These are phyloP conservation scores for Festucalex cinctus DNA, from an alignment of 2,113 vertebrate species.

Conservation along the genomic window DNA sequence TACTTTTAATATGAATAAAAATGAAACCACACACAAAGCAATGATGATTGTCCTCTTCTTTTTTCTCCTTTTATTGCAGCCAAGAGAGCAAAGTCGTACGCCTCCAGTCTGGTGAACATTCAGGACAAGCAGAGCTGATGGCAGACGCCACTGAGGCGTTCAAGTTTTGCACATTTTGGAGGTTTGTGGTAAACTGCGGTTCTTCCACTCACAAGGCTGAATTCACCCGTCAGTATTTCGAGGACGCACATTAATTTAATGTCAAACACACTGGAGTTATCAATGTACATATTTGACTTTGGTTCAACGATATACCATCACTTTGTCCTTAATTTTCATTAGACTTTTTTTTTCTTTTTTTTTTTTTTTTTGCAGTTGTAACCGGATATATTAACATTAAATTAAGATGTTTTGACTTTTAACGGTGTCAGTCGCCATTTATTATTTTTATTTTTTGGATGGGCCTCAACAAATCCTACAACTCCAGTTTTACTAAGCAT, in stretches of 20 bases:
- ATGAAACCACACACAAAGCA: neutral
- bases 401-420: neutral
- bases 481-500: no score
- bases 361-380: neutral
- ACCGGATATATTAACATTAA: neutral
- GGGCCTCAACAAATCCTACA: neutral
- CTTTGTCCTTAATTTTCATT: neutral
- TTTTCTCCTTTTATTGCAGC: slow-evolving; percentile 66
- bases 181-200: slow-evolving; percentile 3
- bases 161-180: slow-evolving; percentile 2
- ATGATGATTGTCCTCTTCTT: slow-evolving; percentile 24
- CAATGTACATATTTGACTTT: slow-evolving; percentile 11
- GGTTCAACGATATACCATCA: neutral
- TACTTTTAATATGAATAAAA: neutral
- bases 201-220: slow-evolving; percentile 1
- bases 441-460: neutral
- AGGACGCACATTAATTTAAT: slow-evolving; percentile 2
- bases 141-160: neutral
- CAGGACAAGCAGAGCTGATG: slow-evolving; percentile 89
- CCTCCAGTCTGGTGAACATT: slow-evolving; percentile 81
- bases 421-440: neutral
- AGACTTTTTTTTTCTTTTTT: slow-evolving; percentile 3
- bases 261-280: slow-evolving; percentile 14
- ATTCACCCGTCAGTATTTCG: slow-evolving; percentile 11
- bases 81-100: slow-evolving; percentile 85